phyloP scores from a whole-genome alignment of 2,888 invertebrate species.

The Ischnura elegans region DNA sequence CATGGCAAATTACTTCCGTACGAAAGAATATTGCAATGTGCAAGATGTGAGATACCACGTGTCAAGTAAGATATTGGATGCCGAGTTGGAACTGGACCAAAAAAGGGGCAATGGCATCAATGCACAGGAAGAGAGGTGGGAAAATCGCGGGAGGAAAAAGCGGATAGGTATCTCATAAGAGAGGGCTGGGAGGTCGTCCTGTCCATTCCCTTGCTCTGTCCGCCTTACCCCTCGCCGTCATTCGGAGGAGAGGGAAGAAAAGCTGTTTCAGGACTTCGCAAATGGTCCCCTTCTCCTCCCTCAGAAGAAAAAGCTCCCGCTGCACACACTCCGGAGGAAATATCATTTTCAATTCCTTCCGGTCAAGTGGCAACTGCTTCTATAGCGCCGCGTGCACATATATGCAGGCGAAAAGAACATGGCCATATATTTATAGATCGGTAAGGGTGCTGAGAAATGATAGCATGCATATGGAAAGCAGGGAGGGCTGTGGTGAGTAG shows the following conservation, averaged over 20 bases:
- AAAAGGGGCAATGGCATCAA: background rate
- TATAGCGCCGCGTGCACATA: background rate
- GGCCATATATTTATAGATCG: background rate
- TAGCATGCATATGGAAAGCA: background rate
- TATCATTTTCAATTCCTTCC: conserved; percentile 66
- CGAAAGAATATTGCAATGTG: background rate
- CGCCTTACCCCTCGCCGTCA: background rate
- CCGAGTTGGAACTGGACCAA: background rate
- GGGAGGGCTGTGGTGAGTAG: background rate
- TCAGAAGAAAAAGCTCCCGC: background rate
- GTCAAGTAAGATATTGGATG: background rate
- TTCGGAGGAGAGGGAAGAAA: background rate
- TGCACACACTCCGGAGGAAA: conserved; percentile 25
- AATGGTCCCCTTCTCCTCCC: background rate
- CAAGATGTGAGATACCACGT: background rate
- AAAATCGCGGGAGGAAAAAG: background rate
- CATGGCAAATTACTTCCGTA: background rate
- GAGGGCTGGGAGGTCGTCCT: background rate
- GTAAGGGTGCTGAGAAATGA: background rate
- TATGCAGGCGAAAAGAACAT: background rate
- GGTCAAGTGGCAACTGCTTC: conserved; percentile 50
- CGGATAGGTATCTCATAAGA: background rate
- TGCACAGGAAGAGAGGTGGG: background rate
- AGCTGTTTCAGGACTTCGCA: background rate
- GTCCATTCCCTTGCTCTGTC: background rate